A percentile compares a stretch with the other conserved stretches of the same genome.
Evolutionary conservation across 2,888 invertebrate species (phyloP).

Genomic region (Chloroclystis v-ata): DNA sequence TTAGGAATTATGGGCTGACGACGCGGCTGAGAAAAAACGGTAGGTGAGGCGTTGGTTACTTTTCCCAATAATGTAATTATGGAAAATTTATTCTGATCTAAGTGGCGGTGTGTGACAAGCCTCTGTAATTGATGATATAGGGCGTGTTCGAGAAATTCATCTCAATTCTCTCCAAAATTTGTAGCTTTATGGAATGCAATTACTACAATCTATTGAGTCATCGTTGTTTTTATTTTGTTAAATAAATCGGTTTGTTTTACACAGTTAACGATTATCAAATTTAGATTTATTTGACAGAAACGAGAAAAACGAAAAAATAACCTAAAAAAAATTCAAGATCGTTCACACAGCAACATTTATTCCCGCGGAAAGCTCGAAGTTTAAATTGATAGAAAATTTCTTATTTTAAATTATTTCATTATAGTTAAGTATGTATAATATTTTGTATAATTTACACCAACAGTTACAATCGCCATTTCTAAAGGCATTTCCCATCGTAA

Average conservation of each 20-base stretch:
- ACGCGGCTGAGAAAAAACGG: constrained; percentile 61
- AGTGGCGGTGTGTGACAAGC: constrained; percentile 31
- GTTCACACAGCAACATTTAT: no score
- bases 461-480: constrained; percentile 11
- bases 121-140: constrained; percentile 8
- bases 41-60: constrained; percentile 56
- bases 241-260: no score
- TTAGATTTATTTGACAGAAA: no score
- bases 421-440: no score
- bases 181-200: no score
- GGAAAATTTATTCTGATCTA: constrained; percentile 69
- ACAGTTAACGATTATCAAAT: no score
- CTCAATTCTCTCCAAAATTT: background rate
- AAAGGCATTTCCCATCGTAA: constrained; percentile 25
- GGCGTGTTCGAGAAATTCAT: background rate
- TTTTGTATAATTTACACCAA: background rate
- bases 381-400: no score
- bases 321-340: no score
- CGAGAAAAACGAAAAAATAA: no score
- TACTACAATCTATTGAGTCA: no score
- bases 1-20: constrained; percentile 78
- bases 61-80: constrained; percentile 75
- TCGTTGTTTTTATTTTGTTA: background rate
- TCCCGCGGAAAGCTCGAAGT: no score
- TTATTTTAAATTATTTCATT: no score